phyloP scores from a whole-genome alignment of 2,888 invertebrate genomes.

The Augochlorella aurata region DNA sequence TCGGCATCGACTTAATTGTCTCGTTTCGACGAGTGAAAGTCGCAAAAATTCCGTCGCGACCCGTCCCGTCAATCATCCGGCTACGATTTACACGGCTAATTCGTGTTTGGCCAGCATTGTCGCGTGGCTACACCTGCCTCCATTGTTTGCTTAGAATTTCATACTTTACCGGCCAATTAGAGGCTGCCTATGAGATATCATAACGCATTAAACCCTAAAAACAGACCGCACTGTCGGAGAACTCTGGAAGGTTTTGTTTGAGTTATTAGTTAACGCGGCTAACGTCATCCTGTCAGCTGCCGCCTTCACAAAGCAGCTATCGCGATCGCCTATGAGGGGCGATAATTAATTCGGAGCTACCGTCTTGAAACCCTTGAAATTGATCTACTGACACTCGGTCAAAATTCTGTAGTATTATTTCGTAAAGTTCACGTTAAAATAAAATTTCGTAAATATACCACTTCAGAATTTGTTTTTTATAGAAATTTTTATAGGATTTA shows the following conservation, averaged over 20 bases:
- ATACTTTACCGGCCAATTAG: slow-evolving; percentile 54
- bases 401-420: neutral
- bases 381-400: neutral
- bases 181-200: slow-evolving; percentile 8
- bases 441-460: neutral
- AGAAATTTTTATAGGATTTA: neutral
- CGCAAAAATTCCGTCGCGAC: slow-evolving; percentile 24
- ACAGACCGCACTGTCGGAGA: neutral
- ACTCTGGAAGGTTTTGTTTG: slow-evolving; percentile 49
- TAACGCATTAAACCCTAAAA: slow-evolving; percentile 23
- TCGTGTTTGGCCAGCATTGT: neutral
- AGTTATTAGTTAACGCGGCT: slow-evolving; percentile 58
- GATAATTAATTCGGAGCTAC: slow-evolving; percentile 30
- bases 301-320: neutral
- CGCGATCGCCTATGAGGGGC: neutral
- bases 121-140: neutral
- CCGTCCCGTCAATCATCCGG: neutral
- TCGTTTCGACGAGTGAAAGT: slow-evolving; percentile 50
- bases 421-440: neutral
- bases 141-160: slow-evolving; percentile 13
- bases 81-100: neutral
- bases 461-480: neutral
- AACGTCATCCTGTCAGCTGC: slow-evolving; percentile 5
- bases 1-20: slow-evolving; percentile 58
- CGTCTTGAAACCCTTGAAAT: too few species aligned